phyloP scores from a whole-genome alignment of 2,797 vertebrate genomes.

The Poeciliopsis paucimaculata region DNA sequence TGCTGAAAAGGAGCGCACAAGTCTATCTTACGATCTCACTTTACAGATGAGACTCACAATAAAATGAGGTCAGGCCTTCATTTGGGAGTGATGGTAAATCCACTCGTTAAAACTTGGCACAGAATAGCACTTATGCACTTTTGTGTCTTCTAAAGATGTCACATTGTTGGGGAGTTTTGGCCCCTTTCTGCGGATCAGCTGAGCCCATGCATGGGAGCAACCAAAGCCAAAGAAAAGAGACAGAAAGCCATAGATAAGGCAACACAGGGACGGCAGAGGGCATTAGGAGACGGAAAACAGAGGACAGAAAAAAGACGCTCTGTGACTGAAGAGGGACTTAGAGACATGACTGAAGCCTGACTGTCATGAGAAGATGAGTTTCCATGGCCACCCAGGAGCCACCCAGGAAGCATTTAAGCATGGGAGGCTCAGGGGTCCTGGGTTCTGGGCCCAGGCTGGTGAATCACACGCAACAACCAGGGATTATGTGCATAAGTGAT shows the following conservation, averaged over 20 bases:
- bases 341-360: slow-evolving; percentile 74
- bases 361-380: slow-evolving; percentile 82
- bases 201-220: slow-evolving; percentile 61
- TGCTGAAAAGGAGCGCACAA: slow-evolving; percentile 63
- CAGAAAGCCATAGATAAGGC: slow-evolving; percentile 59
- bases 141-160: slow-evolving; percentile 41
- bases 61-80: slow-evolving; percentile 67
- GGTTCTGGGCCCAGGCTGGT: slow-evolving; percentile 75
- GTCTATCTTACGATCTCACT: slow-evolving; percentile 71
- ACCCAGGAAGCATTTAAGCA: slow-evolving; percentile 75
- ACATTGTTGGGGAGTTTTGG: slow-evolving; percentile 33
- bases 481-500: slow-evolving; percentile 96
- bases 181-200: slow-evolving; percentile 43
- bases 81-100: slow-evolving; percentile 34
- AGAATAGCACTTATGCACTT: slow-evolving; percentile 27
- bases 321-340: slow-evolving; percentile 71
- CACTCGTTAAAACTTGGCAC: slow-evolving; percentile 44
- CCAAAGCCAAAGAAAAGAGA: slow-evolving; percentile 47
- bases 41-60: slow-evolving; percentile 67
- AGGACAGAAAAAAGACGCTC: slow-evolving; percentile 68
- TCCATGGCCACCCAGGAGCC: slow-evolving; percentile 76
- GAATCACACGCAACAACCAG: slow-evolving; percentile 82
- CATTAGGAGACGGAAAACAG: slow-evolving; percentile 69
- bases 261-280: slow-evolving; percentile 63
- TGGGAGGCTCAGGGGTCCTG: slow-evolving; percentile 64